Evolutionary conservation across 2,113 vertebrate genomes (phyloP), one percentile per base, ranked within the genome.

Genomic region (Brienomyrus longianalis): DNA sequence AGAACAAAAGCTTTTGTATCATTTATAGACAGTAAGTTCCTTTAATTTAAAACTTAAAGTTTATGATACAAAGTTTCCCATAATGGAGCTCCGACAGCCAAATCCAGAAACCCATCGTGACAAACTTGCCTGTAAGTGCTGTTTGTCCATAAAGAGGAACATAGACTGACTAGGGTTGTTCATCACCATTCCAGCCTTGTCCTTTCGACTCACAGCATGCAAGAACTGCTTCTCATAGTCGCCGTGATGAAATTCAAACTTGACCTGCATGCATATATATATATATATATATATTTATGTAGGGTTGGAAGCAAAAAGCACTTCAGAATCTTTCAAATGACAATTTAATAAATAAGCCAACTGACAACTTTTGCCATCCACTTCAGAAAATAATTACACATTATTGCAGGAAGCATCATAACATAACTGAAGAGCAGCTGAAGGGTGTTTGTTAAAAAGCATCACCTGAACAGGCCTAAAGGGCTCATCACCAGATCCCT

Each of bases 171-270:
- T 95, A 92, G 96, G 96, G 92, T 97, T 97, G 96, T 97, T 97
- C 94, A 97, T 93, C 92, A 97, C 96, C 94, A 98, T 97, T 96
- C 98, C 98, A 97, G 98, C 98, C 97, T 99, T 99, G 96, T 99
- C 98, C 96, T 98, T 99, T 93, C 97, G 97, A 96, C 98, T 97
- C 96, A 98, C 95, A 94, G 98, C 98, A 89, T 99, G 98, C 96
- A 99, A 96, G 97, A 98, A 98, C 97, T 99, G 98, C 95, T 99
- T 99, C 96, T 99, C 98, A 85, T 99, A 99, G 96, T 99, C 98
- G 95, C 97, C 97, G 1, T 99, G 98, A 97, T 99, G 97, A 98
- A 99, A 99, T 93, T 99, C 98, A 96, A 99, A 99, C 96, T 98
- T 99, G 96, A 97, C 98, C 98, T 89, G 80, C 1, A n/a, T 48